Conservation (phyloP, 2,797 vertebrate genomes). For the Dallia pectoralis region DNA sequence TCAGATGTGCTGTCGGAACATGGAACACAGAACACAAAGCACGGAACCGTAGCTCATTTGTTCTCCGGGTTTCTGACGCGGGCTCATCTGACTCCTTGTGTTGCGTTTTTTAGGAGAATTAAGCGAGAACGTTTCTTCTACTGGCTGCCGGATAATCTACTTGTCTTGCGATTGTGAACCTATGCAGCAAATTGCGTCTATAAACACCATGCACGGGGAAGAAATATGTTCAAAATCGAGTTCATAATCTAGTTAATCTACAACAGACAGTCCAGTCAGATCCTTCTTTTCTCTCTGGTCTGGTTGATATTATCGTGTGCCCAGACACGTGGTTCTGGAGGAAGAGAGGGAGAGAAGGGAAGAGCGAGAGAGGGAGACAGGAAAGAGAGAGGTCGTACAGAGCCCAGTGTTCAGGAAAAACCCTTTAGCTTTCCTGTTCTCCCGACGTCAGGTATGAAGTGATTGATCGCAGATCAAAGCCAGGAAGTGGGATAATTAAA, state of each 20-base stretch:
- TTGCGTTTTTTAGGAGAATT: not conserved
- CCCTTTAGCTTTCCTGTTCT: constrained; percentile 32
- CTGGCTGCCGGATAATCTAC: not conserved
- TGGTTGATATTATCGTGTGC: constrained; percentile 20
- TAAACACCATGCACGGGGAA: not conserved
- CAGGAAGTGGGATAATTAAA: constrained; percentile 71
- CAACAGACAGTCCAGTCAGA: not conserved
- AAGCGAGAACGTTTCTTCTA: not conserved
- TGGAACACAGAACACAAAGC: constrained; percentile 19
- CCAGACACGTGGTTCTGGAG: constrained; percentile 9
- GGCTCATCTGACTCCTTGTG: not conserved
- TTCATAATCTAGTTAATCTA: not conserved
- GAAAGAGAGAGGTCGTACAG: constrained; percentile 14
- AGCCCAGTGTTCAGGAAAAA: constrained; percentile 52
- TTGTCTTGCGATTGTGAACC: constrained; percentile 2
- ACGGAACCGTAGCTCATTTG: constrained; percentile 16
- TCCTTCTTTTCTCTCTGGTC: not conserved
- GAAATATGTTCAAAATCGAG: not conserved
- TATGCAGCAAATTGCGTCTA: too few species aligned
- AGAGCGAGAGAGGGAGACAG: not conserved
- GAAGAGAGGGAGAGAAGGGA: not conserved
- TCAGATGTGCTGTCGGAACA: constrained; percentile 34
- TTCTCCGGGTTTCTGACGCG: constrained; percentile 23
- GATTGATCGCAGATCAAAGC: constrained; percentile 75
- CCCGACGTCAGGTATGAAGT: constrained; percentile 67